Base-by-base conservation (phyloP, 1,140 invertebrate genomes). In the Drosophila burlai region DNA sequence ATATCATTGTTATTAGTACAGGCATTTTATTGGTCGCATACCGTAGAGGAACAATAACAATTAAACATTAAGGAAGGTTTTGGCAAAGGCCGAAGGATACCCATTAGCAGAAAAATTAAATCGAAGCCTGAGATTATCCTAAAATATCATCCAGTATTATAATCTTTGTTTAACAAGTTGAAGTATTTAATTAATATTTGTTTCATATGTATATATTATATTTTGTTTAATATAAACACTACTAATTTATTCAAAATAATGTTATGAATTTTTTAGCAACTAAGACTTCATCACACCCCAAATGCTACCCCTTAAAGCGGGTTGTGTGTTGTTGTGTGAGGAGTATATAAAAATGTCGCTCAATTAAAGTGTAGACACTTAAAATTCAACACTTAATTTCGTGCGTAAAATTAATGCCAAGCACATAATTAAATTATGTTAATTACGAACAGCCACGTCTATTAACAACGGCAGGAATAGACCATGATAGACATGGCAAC, bases 361-460 rank as follows among this genome's bases (percentile, higher is more conserved):
- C 85, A 89, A 89, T 89, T 89, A 89, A 89, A 89, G 83, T 90
- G 85, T 73, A 89, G 74, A 90, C 85, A 90, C 85, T 90, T 90
- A 90, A 90, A 90, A 90, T 82, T 90, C 85, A 90, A 90, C 85
- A 90, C 86, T 90, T 90, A 85, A 90, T 85, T 90, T 84, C 82
- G 85, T 90, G 85, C 86, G 85, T 90, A 90, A 90, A 90, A 90
- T 90, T 85, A 90, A 90, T 90, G 87, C 86, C 86, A 74, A 90
- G 86, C 85, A 90, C 85, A 84, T 91, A 90, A 90, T 90, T 90
- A 90, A 90, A 90, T 90, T 90, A 90, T 90, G 85, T 90, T 90
- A 90, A 90, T 90, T 90, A 90, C 79, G 79, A 77, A 57, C 80
- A 76, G 75, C 54, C 68, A 82, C 84, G 85, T 90, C 85, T 90